Conservation (phyloP, 2,113 vertebrate species). For the Chascanopsetta lugubris region DNA sequence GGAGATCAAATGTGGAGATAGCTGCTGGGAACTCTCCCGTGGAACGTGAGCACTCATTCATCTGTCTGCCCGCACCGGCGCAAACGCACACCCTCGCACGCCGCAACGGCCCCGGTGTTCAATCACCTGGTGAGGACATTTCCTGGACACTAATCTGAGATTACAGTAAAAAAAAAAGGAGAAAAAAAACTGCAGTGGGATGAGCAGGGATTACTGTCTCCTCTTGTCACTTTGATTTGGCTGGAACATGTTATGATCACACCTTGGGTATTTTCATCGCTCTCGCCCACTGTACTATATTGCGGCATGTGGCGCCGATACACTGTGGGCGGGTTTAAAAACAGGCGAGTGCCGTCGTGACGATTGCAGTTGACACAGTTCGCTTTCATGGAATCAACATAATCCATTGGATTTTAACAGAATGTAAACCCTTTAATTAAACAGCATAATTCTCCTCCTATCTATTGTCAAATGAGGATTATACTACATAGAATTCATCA, state of each 20-base stretch:
- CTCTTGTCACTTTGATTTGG: conserved; percentile 58
- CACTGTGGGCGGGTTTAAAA: conserved; percentile 29
- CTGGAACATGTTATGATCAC: conserved; percentile 54
- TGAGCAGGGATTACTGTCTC: conserved; percentile 62
- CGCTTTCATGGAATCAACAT: not conserved
- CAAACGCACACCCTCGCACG: conserved; percentile 26
- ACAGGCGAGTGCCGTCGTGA: conserved; percentile 17
- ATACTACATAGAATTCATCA: not conserved
- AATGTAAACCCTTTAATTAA: conserved; percentile 8
- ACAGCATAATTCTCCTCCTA: not conserved
- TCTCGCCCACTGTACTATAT: conserved; percentile 14
- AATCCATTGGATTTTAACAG: not conserved
- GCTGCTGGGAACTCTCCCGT: not conserved
- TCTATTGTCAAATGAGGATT: not conserved
- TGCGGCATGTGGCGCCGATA: conserved; percentile 30
- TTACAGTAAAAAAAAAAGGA: conserved; percentile 60
- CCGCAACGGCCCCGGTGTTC: conserved; percentile 35
- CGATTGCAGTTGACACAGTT: not conserved
- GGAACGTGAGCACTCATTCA: conserved; percentile 28
- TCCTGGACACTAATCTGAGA: conserved; percentile 71
- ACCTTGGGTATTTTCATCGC: conserved; percentile 53
- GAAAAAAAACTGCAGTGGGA: conserved; percentile 47
- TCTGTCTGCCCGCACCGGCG: conserved; percentile 1
- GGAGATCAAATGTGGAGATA: conserved; percentile 7
- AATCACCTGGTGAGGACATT: conserved; percentile 51